These are phyloP conservation scores for Podarcis cretensis DNA, from an alignment of 2,113 vertebrate species.

Conservation along the genomic window DNA sequence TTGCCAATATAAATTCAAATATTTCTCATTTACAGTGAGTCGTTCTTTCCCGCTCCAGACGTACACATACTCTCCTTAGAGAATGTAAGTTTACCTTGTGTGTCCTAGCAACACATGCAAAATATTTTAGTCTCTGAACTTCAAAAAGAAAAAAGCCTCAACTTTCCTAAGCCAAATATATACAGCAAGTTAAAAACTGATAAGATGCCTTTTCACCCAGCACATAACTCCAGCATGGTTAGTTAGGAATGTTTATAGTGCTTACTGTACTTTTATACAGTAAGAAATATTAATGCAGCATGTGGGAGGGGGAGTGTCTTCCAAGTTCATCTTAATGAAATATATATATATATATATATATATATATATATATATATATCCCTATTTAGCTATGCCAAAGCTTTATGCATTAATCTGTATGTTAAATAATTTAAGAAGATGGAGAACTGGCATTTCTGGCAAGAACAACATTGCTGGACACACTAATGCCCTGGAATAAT, in stretches of 20 bases:
- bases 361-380: conserved; percentile 42
- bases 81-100: conserved; percentile 53
- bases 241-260: conserved; percentile 27
- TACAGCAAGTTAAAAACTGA: conserved; percentile 51
- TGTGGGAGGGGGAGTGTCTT: background rate
- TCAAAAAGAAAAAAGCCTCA: conserved; percentile 42
- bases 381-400: conserved; percentile 45
- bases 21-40: conserved; percentile 43
- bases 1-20: conserved; percentile 49
- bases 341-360: conserved; percentile 46
- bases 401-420: conserved; percentile 24
- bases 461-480: conserved; percentile 55
- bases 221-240: conserved; percentile 23
- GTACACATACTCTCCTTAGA: conserved; percentile 1
- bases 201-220: conserved; percentile 47
- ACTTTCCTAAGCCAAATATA: conserved; percentile 44
- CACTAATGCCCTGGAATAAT: conserved; percentile 57
- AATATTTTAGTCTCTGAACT: conserved; percentile 55
- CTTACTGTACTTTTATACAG: conserved; percentile 25
- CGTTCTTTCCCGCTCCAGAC: background rate
- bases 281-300: conserved; percentile 21
- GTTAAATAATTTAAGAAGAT: conserved; percentile 54
- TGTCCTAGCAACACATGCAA: conserved; percentile 66
- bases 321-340: conserved; percentile 34
- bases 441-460: conserved; percentile 42